These are phyloP conservation scores for Dendrolimus punctatus DNA, from an alignment of 1,140 invertebrate genomes.

Conservation along the genomic window DNA sequence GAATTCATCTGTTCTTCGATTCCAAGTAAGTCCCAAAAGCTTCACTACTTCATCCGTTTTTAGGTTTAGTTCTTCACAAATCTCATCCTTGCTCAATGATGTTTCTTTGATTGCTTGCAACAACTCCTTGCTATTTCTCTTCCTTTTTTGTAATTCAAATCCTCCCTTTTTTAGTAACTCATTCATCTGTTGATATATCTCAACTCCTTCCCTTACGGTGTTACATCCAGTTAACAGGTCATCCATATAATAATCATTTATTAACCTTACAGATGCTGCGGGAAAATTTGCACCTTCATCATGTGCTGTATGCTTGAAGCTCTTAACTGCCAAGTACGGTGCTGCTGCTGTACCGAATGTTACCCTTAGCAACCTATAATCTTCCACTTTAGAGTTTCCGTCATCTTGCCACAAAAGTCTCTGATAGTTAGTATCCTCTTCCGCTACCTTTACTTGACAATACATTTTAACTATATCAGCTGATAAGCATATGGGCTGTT, in stretches of 20 bases:
- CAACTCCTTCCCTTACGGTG: conserved; percentile 14
- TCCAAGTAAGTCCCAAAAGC: conserved; percentile 10
- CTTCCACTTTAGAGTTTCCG: conserved; percentile 8
- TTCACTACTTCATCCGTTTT: conserved; percentile 5
- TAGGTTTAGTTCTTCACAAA: not conserved
- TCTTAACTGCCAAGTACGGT: conserved; percentile 19
- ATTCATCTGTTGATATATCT: conserved; percentile 10
- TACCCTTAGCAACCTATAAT: conserved; percentile 25
- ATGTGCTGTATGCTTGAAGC: conserved; percentile 28
- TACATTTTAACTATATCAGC: conserved; percentile 56
- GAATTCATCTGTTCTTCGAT: conserved; percentile 2
- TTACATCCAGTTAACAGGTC: conserved; percentile 30
- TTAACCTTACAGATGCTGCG: conserved; percentile 12
- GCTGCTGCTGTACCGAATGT: conserved; percentile 34
- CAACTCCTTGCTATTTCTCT: conserved; percentile 12
- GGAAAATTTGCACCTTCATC: conserved; percentile 17
- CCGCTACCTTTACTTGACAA: conserved; percentile 21
- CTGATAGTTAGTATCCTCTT: conserved; percentile 29
- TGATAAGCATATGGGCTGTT: conserved; percentile 28
- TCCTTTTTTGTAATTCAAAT: conserved; percentile 22
- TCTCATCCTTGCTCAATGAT: too few relatives aligned
- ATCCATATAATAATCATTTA: conserved; percentile 37
- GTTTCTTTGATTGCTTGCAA: conserved; percentile 6
- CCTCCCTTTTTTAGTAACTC: conserved; percentile 8
- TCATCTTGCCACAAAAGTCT: conserved; percentile 32